These are phyloP conservation scores for Nycteola revayana DNA, from an alignment of 2,888 invertebrate species.

Conservation along the genomic window DNA sequence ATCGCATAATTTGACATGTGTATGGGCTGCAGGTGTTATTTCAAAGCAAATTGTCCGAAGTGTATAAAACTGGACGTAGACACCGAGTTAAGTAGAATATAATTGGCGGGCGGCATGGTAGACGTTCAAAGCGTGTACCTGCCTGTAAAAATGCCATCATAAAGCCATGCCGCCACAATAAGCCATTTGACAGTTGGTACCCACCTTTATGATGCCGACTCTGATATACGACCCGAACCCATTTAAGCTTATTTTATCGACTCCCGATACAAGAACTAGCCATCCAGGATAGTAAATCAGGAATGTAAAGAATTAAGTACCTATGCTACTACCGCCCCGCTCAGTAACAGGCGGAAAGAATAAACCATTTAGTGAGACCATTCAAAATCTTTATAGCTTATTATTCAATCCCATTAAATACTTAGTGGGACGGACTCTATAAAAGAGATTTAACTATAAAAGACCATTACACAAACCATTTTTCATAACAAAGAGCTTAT, in stretches of 20 bases:
- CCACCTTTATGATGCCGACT: constrained; percentile 78
- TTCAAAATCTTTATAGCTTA: constrained; percentile 76
- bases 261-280: constrained; percentile 64
- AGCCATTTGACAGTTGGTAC: constrained; percentile 79
- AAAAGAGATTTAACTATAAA: constrained; percentile 67
- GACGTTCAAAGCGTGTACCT: constrained; percentile 75
- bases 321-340: constrained; percentile 45
- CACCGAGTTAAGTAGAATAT: constrained; percentile 75
- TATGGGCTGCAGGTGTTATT: constrained; percentile 30
- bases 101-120: constrained; percentile 75
- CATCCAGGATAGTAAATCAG: constrained; percentile 66
- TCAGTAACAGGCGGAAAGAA: constrained; percentile 62
- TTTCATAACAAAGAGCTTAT: constrained; percentile 70
- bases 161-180: constrained; percentile 75
- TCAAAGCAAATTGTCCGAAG: constrained; percentile 34
- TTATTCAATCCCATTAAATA: constrained; percentile 76
- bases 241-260: constrained; percentile 79
- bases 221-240: constrained; percentile 69
- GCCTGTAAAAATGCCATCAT: constrained; percentile 80
- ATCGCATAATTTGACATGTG: constrained; percentile 32
- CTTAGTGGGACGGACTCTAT: constrained; percentile 69
- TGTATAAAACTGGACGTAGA: constrained; percentile 41
- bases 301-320: constrained; percentile 56
- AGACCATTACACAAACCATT: constrained; percentile 71
- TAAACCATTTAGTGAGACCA: constrained; percentile 69